These are phyloP conservation scores for Chrysomela aeneicollis DNA, from an alignment of 2,888 invertebrate species.

Conservation along the genomic window DNA sequence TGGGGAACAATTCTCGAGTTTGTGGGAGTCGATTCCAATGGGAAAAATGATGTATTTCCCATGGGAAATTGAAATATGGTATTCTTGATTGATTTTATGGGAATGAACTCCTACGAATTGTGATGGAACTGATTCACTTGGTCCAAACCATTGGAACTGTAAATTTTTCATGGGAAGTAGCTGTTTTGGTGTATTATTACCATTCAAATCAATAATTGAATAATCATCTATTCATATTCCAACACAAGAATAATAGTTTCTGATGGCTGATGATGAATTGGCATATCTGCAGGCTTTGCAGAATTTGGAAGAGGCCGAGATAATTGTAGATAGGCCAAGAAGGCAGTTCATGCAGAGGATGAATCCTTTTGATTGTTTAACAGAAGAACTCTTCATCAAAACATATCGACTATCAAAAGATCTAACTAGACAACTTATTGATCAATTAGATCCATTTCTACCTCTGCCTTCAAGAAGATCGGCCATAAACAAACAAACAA, in stretches of 20 bases:
- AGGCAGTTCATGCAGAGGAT: slow-evolving; percentile 4
- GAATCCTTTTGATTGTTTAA: slow-evolving; percentile 12
- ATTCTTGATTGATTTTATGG: too few relatives aligned
- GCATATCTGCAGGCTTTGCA: background rate
- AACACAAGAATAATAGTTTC: too few relatives aligned
- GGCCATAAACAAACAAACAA: slow-evolving; percentile 16
- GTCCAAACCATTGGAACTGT: too few relatives aligned
- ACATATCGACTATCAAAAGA: slow-evolving; percentile 13
- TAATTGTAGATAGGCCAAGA: background rate
- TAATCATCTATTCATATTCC: too few relatives aligned
- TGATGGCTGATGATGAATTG: slow-evolving; percentile 13
- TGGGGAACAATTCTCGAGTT: background rate
- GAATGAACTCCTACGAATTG: too few relatives aligned
- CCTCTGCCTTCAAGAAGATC: slow-evolving; percentile 7
- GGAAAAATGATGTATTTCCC: background rate
- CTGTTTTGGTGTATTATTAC: background rate
- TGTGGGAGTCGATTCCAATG: background rate
- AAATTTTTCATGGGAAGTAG: background rate
- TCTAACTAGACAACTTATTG: slow-evolving; percentile 3
- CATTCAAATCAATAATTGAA: too few relatives aligned
- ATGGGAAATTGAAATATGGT: too few relatives aligned
- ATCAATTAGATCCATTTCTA: slow-evolving; percentile 4
- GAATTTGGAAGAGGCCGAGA: slow-evolving; percentile 20
- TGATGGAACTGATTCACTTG: background rate
- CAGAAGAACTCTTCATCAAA: slow-evolving; percentile 6